phyloP scores from a whole-genome alignment of 2,797 vertebrate species.

The Huso huso region DNA sequence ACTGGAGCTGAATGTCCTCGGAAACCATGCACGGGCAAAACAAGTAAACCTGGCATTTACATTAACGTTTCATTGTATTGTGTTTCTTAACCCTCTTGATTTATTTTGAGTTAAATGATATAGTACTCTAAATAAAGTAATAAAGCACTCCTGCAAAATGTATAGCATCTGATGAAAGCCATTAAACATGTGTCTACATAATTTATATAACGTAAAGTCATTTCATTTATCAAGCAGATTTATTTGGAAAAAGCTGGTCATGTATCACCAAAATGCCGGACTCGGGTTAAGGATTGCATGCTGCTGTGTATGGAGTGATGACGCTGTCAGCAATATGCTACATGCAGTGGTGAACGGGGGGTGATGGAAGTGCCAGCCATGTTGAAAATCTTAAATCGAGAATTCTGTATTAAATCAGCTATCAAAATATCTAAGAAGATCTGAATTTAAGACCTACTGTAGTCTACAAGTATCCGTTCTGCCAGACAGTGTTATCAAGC shows the following conservation, averaged over 20 bases:
- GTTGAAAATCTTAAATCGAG: too few relatives aligned
- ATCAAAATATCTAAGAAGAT: too few relatives aligned
- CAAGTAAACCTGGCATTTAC: not conserved
- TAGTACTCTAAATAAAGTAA: not conserved
- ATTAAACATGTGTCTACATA: not conserved
- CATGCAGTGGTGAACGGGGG: too few relatives aligned
- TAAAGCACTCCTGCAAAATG: not conserved
- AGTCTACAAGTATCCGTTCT: too few relatives aligned
- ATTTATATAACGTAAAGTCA: not conserved
- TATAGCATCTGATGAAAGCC: not conserved
- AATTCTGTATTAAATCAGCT: too few relatives aligned
- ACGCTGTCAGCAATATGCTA: too few relatives aligned
- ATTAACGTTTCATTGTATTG: not conserved
- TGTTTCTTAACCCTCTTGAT: not conserved
- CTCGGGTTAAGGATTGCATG: not conserved
- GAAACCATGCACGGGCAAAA: not conserved
- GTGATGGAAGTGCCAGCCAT: too few relatives aligned
- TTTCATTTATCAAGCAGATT: conserved; percentile 10
- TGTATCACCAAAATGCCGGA: not conserved
- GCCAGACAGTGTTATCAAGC: too few relatives aligned
- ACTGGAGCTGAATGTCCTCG: too few relatives aligned
- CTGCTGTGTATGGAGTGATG: too few relatives aligned
- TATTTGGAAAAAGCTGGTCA: not conserved
- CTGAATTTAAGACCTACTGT: too few relatives aligned
- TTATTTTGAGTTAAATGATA: not conserved